A percentile compares a stretch with the other conserved stretches of the same genome.
phyloP scores from a whole-genome alignment of 2,113 vertebrate genomes.

The Plecturocebus donacophilus region DNA sequence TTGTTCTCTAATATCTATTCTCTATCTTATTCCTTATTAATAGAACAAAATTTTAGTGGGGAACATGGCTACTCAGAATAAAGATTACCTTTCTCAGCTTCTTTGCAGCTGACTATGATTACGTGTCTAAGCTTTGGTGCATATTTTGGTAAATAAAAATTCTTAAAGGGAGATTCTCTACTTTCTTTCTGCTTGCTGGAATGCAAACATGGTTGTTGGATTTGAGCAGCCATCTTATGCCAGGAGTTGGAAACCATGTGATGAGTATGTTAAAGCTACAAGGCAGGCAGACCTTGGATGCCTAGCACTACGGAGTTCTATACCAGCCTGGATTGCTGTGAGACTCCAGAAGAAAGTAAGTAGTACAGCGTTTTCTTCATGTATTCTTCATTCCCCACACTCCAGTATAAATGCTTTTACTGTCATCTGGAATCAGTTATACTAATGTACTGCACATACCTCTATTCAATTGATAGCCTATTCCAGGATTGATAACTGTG shows the following conservation, averaged over 20 bases:
- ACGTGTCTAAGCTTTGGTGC: background rate
- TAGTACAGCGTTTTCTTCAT: background rate
- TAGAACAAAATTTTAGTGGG: background rate
- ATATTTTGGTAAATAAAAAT: background rate
- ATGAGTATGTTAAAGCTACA: background rate
- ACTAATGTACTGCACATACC: background rate
- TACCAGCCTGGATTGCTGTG: background rate
- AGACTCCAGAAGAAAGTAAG: background rate
- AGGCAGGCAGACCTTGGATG: background rate
- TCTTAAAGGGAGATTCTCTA: background rate
- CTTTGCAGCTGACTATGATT: background rate
- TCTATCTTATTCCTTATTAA: background rate
- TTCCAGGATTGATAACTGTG: background rate
- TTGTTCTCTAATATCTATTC: background rate
- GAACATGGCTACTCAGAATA: background rate
- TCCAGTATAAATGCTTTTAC: background rate
- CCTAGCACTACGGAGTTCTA: background rate
- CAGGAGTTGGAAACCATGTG: background rate
- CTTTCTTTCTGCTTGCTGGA: background rate
- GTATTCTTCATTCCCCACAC: fast-evolving
- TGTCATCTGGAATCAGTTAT: background rate
- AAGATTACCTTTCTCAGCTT: background rate
- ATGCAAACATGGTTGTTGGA: background rate
- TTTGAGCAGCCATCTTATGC: background rate
- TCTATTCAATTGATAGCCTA: background rate